Percentiles rank a stretch among this genome's conserved stretches.
Conservation (phyloP, 2,113 vertebrate genomes). For the Xiphophorus couchianus region DNA sequence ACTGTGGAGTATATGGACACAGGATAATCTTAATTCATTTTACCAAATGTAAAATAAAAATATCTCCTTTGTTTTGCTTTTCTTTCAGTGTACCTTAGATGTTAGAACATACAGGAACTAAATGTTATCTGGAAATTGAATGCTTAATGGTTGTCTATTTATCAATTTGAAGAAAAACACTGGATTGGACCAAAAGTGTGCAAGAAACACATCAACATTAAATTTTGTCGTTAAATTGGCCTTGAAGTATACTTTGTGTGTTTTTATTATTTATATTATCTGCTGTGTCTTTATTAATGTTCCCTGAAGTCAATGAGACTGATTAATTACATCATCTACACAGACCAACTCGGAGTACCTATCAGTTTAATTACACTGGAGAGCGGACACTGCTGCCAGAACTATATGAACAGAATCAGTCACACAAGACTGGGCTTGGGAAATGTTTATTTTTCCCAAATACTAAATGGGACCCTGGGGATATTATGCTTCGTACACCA, state of each 20-base stretch:
- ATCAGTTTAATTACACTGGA: slow-evolving; percentile 65
- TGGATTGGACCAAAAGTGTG: neutral
- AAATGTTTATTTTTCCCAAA: slow-evolving; percentile 78
- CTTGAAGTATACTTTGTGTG: neutral
- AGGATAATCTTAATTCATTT: neutral
- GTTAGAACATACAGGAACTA: neutral
- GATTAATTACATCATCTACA: slow-evolving; percentile 55
- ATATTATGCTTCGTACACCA: slow-evolving; percentile 67
- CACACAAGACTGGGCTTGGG: slow-evolving; percentile 71
- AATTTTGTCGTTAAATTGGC: slow-evolving; percentile 10
- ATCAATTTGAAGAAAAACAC: neutral
- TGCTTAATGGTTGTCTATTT: neutral
- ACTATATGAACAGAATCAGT: slow-evolving; percentile 53
- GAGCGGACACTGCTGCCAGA: slow-evolving; percentile 63
- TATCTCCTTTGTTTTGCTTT: neutral
- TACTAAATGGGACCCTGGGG: slow-evolving; percentile 72
- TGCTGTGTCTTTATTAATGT: slow-evolving; percentile 7
- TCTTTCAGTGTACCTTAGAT: neutral
- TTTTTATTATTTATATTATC: slow-evolving; percentile 14
- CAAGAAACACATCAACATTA: neutral
- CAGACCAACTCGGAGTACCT: slow-evolving; percentile 50
- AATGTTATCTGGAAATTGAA: neutral
- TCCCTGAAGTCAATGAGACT: slow-evolving; percentile 34
- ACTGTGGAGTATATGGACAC: neutral
- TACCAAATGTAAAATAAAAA: neutral